These are phyloP conservation scores for Lysiphlebus fabarum DNA, from an alignment of 1,140 invertebrate genomes.

Conservation along the genomic window DNA sequence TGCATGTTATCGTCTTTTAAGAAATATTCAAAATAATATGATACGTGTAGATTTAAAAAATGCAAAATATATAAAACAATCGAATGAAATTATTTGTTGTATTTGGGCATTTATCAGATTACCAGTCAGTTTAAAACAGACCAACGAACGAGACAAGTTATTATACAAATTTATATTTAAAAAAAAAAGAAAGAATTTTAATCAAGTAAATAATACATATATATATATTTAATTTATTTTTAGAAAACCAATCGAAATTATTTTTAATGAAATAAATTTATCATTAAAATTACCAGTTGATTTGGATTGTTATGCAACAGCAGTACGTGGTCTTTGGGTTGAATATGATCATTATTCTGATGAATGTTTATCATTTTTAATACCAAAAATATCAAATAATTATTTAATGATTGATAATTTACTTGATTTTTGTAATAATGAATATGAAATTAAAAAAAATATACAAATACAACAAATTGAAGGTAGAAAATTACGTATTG, in stretches of 20 bases:
- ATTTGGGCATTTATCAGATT: slow-evolving; percentile 55
- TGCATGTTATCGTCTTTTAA: slow-evolving; percentile 54
- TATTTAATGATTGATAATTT: slow-evolving; percentile 36
- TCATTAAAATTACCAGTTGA: slow-evolving; percentile 58
- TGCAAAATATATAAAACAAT: slow-evolving; percentile 50
- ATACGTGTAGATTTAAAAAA: slow-evolving; percentile 53
- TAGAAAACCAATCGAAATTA: slow-evolving; percentile 56
- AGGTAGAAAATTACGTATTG: slow-evolving; percentile 33
- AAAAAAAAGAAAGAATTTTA: slow-evolving; percentile 5
- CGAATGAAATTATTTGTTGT: slow-evolving; percentile 52
- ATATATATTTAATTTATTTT: not conserved
- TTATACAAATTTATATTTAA: not conserved
- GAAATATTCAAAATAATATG: slow-evolving; percentile 57
- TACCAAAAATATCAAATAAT: slow-evolving; percentile 36
- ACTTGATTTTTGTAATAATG: slow-evolving; percentile 29
- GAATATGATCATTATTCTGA: slow-evolving; percentile 62
- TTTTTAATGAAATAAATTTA: slow-evolving; percentile 59
- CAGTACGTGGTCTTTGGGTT: slow-evolving; percentile 60
- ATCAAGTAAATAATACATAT: not conserved
- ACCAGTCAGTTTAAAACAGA: slow-evolving; percentile 45
- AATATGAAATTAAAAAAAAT: slow-evolving; percentile 28
- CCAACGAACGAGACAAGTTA: slow-evolving; percentile 41
- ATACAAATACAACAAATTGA: slow-evolving; percentile 39
- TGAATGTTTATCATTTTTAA: slow-evolving; percentile 41
- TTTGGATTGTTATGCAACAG: slow-evolving; percentile 56